These are phyloP conservation scores for Fistularia commersonii DNA, from an alignment of 2,797 vertebrate genomes.

Conservation along the genomic window DNA sequence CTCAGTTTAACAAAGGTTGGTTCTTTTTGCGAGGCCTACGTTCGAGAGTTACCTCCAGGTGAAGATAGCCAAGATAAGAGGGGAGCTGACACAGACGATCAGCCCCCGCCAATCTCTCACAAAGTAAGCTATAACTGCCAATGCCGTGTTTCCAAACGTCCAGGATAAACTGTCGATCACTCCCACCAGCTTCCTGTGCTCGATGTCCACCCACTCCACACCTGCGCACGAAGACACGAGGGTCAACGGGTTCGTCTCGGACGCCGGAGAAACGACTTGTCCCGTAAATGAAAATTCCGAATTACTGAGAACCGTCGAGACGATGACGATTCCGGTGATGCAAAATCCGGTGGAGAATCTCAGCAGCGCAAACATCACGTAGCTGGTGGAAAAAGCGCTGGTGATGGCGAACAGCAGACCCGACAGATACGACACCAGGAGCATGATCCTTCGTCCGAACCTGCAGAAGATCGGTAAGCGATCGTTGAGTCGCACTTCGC, in stretches of 20 bases:
- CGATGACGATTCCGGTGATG: conserved; percentile 71
- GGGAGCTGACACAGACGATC: conserved; percentile 66
- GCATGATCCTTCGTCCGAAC: conserved; percentile 68
- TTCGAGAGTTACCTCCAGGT: conserved; percentile 75
- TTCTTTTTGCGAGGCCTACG: background rate
- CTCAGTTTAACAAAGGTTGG: too few species aligned
- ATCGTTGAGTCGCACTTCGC: background rate
- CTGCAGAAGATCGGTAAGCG: conserved; percentile 35
- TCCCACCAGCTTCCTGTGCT: conserved; percentile 73
- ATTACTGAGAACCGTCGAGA: conserved; percentile 68
- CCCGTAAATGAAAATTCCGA: background rate
- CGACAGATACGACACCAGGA: conserved; percentile 65
- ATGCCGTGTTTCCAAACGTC: conserved; percentile 58
- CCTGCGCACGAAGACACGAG: conserved; percentile 35
- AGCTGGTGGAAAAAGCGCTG: conserved; percentile 71
- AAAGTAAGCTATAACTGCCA: conserved; percentile 64
- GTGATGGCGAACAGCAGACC: conserved; percentile 59
- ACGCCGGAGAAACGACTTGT: too few species aligned
- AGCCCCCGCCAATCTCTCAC: conserved; percentile 72
- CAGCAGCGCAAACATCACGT: conserved; percentile 66
- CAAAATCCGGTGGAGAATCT: conserved; percentile 74
- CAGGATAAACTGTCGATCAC: conserved; percentile 73
- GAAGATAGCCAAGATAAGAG: conserved; percentile 74
- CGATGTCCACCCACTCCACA: conserved; percentile 79
- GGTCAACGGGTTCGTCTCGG: too few species aligned